A percentile compares a stretch with the other conserved stretches of the same genome.
These are phyloP conservation scores for Catharus minimus DNA, from an alignment of 2,113 vertebrate species.

Conservation along the genomic window DNA sequence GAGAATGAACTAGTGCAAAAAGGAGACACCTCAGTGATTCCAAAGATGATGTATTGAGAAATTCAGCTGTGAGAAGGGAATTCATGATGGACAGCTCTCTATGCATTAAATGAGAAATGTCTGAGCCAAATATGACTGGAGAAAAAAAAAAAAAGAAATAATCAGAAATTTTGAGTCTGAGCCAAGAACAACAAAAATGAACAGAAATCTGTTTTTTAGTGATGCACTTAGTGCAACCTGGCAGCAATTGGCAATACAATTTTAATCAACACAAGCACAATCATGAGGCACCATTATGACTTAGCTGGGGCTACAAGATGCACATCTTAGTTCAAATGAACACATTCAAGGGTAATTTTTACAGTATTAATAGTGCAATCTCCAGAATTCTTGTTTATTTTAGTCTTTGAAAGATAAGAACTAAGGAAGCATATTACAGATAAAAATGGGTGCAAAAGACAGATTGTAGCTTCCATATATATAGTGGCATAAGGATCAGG, in stretches of 20 bases:
- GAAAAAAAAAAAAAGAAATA: not conserved
- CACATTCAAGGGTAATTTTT: not conserved
- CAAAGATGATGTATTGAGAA: not conserved
- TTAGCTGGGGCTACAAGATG: not conserved
- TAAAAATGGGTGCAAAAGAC: not conserved
- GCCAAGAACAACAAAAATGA: not conserved
- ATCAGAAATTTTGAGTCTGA: not conserved
- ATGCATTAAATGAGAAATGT: not conserved
- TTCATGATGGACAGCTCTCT: accelerated
- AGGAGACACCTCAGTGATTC: not conserved
- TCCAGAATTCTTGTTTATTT: not conserved
- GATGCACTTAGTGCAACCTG: not conserved
- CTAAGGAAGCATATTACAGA: not conserved
- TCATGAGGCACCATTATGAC: not conserved
- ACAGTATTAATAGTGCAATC: not conserved
- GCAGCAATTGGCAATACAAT: constrained; percentile 4
- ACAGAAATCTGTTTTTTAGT: not conserved
- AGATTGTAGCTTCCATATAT: not conserved
- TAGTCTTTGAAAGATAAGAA: not conserved
- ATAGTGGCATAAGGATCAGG: not conserved
- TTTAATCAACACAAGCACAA: constrained; percentile 8
- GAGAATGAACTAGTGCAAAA: not conserved
- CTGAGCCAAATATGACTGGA: not conserved
- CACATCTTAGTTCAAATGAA: not conserved
- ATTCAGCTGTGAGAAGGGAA: not conserved